Evolutionary conservation across 2,888 invertebrate species (phyloP).

Genomic region (Ethmia dodecea): DNA sequence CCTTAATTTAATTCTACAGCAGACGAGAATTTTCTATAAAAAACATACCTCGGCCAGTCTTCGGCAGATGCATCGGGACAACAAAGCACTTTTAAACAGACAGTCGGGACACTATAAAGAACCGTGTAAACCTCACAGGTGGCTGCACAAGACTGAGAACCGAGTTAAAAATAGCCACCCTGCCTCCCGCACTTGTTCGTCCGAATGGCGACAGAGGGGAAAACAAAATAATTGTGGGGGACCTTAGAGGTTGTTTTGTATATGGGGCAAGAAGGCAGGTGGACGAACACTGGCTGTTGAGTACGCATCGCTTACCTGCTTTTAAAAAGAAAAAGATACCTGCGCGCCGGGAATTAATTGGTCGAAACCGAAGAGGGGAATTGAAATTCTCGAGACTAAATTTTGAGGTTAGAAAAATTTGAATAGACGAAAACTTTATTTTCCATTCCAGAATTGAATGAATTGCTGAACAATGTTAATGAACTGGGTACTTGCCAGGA

Average conservation of each 20-base stretch:
- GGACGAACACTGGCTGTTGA: slow-evolving; percentile 29
- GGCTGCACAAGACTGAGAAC: slow-evolving; percentile 56
- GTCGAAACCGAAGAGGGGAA: slow-evolving; percentile 41
- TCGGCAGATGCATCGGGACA: no score
- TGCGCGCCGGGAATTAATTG: slow-evolving; percentile 61
- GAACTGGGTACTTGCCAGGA: no score
- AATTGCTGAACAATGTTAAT: no score
- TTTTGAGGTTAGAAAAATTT: no score
- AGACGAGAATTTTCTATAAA: no score
- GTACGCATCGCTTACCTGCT: slow-evolving; percentile 61
- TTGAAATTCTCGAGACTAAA: slow-evolving; percentile 6
- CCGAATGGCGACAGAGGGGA: slow-evolving; percentile 41
- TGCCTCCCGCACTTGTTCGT: slow-evolving; percentile 32
- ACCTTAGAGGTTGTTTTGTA: slow-evolving; percentile 19
- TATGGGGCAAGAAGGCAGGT: slow-evolving; percentile 45
- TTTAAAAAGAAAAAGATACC: slow-evolving; percentile 42
- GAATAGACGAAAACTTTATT: no score
- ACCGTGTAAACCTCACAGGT: slow-evolving; percentile 59
- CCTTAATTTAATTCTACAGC: no score
- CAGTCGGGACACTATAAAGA: slow-evolving; percentile 38
- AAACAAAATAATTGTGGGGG: slow-evolving; percentile 33
- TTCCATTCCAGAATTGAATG: no score
- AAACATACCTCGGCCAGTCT: no score
- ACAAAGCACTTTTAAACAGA: slow-evolving; percentile 49
- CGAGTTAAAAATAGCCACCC: slow-evolving; percentile 30